Conservation (phyloP, 2,797 vertebrate genomes). For the Lycodopsis pacificus region DNA sequence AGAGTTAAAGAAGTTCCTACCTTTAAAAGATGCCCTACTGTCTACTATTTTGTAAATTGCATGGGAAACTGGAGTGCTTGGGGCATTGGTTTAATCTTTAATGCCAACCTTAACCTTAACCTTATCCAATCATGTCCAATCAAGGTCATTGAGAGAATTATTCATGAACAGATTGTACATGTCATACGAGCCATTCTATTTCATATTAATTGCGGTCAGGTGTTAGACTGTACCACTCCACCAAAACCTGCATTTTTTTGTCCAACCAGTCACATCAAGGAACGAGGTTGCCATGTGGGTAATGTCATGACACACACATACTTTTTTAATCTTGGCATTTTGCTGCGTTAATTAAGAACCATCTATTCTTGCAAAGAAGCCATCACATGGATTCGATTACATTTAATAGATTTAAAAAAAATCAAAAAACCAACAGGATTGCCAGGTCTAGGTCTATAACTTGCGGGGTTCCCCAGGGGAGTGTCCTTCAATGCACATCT, state of each 20-base stretch:
- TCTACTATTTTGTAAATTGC: background rate
- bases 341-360: background rate
- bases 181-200: background rate
- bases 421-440: background rate
- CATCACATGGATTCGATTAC: background rate
- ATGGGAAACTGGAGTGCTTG: background rate
- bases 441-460: background rate
- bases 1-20: background rate
- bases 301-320: background rate
- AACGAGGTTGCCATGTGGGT: background rate
- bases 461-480: too few relatives aligned
- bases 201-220: background rate
- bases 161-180: constrained; percentile 7
- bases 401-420: background rate
- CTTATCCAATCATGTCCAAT: background rate
- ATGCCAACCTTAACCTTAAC: background rate
- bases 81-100: constrained; percentile 1
- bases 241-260: background rate
- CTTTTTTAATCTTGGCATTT: background rate
- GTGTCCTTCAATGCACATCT: background rate
- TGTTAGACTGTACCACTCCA: background rate
- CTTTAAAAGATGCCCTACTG: background rate
- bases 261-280: background rate
- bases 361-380: background rate
- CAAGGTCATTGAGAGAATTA: background rate